These are phyloP conservation scores for Sceloporus undulatus DNA, from an alignment of 2,113 vertebrate species.

Conservation along the genomic window DNA sequence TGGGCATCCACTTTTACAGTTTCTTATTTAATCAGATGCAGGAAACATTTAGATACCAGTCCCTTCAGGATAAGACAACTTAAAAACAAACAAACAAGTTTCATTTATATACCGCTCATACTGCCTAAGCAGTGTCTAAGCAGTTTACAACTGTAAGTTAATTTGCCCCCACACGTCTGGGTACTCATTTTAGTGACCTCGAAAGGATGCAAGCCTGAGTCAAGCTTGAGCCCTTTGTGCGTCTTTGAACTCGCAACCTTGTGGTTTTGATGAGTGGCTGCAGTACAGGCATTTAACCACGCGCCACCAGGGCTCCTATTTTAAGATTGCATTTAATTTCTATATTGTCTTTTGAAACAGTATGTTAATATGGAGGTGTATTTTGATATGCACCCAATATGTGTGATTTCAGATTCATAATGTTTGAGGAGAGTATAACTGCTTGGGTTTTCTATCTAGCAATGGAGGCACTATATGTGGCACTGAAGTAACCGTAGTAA, in stretches of 20 bases:
- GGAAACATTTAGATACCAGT: neutral
- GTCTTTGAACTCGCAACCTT: no score
- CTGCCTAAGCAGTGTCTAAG: no score
- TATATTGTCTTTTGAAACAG: neutral
- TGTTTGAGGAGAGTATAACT: neutral
- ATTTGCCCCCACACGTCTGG: no score
- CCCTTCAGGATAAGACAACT: neutral
- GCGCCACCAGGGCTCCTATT: no score
- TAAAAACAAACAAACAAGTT: no score
- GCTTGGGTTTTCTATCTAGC: conserved; percentile 62
- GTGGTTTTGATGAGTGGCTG: no score
- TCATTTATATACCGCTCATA: no score
- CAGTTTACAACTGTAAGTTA: no score
- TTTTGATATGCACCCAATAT: neutral
- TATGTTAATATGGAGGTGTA: neutral
- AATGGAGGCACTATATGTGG: conserved; percentile 88
- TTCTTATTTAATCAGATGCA: neutral
- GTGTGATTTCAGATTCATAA: rapidly evolving
- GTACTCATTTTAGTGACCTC: no score
- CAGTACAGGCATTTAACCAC: no score
- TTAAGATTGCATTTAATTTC: neutral
- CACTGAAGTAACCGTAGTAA: conserved; percentile 86
- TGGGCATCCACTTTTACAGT: rapidly evolving
- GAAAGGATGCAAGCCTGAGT: no score
- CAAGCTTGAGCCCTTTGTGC: no score